A percentile compares a stretch with the other conserved stretches of the same genome.
Evolutionary conservation across 2,113 vertebrate genomes (phyloP).

Genomic region (Stegastes partitus): DNA sequence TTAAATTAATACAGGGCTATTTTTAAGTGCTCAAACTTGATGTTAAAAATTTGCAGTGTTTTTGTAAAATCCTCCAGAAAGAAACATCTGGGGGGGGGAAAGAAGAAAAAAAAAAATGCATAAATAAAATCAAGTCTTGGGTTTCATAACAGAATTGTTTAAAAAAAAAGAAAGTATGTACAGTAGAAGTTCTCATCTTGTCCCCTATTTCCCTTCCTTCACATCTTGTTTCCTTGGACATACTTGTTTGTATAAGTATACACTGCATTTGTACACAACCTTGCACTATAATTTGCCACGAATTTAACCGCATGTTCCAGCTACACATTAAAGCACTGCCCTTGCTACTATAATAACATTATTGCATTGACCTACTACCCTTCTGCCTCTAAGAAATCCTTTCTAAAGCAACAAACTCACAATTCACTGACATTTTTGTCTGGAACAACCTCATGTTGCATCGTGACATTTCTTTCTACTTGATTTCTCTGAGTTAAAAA

Average conservation of each 20-base stretch:
- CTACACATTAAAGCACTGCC: no score
- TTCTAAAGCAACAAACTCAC: background rate
- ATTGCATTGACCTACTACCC: background rate
- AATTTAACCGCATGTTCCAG: no score
- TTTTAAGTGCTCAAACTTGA: no score
- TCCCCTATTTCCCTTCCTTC: background rate
- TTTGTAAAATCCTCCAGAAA: no score
- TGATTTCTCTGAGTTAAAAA: background rate
- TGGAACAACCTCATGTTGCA: background rate
- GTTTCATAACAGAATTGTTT: no score
- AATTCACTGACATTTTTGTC: constrained; percentile 15
- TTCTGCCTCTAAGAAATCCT: background rate
- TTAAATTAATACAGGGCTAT: no score
- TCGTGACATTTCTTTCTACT: background rate
- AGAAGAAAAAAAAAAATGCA: no score
- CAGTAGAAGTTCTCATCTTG: no score
- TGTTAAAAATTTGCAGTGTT: no score
- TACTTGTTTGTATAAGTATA: background rate
- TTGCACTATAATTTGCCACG: background rate
- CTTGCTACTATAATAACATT: background rate
- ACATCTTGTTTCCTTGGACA: background rate
- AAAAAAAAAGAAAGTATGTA: no score
- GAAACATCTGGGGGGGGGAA: no score
- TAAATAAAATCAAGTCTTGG: no score
- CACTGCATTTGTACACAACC: rapidly evolving